phyloP scores from a whole-genome alignment of 92 coral and sea anemone species.

The Bergia sp. region DNA sequence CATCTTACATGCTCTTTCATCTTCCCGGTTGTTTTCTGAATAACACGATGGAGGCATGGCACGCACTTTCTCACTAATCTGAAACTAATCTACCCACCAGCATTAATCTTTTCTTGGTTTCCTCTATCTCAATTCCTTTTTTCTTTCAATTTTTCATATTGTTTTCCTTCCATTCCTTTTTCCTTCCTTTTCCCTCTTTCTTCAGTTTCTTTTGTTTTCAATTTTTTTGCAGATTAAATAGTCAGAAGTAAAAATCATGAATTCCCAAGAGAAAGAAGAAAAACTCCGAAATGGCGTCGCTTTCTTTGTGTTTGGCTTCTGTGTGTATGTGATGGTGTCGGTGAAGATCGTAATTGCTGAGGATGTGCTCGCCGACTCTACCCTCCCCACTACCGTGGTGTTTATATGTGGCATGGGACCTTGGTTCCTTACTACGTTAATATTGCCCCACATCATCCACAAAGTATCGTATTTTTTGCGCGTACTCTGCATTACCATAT shows the following conservation, averaged over 20 bases:
- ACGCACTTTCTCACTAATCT: too few relatives aligned
- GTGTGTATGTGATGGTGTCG: conserved; percentile 19
- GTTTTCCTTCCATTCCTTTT: neutral
- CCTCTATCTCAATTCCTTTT: neutral
- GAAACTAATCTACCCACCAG: too few relatives aligned
- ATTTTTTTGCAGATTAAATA: neutral
- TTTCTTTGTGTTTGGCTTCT: conserved; percentile 28
- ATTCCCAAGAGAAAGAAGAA: conserved; percentile 4
- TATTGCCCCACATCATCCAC: conserved; percentile 31
- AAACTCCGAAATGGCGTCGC: neutral
- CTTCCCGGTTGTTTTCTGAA: too few relatives aligned
- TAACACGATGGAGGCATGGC: too few relatives aligned
- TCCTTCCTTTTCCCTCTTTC: neutral
- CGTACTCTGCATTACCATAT: conserved; percentile 3
- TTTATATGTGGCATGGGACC: conserved; percentile 35
- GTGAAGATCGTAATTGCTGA: conserved; percentile 28
- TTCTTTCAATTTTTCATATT: neutral
- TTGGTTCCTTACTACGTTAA: conserved; percentile 30
- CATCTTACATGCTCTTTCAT: too few relatives aligned
- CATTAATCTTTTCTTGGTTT: too few relatives aligned
- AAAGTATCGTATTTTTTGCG: conserved; percentile 20
- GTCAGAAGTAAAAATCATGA: neutral
- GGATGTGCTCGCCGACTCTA: conserved; percentile 31
- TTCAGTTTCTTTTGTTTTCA: neutral
- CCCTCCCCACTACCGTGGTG: conserved; percentile 15